phyloP scores from a whole-genome alignment of 2,797 vertebrate species.

The Sebastes taczanowskii region DNA sequence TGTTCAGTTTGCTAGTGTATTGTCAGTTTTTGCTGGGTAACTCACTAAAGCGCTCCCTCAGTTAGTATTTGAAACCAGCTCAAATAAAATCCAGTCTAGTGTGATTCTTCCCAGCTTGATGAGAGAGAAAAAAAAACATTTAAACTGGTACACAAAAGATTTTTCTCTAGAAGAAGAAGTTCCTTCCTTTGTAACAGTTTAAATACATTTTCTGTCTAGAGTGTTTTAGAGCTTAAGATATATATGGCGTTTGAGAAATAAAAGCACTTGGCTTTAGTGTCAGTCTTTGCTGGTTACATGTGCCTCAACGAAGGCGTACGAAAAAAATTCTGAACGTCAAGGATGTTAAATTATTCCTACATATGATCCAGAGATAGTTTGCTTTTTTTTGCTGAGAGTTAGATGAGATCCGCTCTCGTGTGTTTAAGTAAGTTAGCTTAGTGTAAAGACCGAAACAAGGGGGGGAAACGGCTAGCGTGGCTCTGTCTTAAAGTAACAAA shows the following conservation, averaged over 20 bases:
- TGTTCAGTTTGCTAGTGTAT: not conserved
- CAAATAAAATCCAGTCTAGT: conserved; percentile 39
- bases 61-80: conserved; percentile 59
- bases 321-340: not conserved
- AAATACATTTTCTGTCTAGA: conserved; percentile 10
- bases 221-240: conserved; percentile 5
- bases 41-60: not conserved
- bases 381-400: not conserved
- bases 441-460: not conserved
- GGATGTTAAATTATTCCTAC: not conserved
- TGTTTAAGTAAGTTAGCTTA: not conserved
- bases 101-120: not conserved
- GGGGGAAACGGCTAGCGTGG: accelerated
- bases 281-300: conserved; percentile 37
- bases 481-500: too few species aligned
- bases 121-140: not conserved
- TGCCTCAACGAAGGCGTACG: not conserved
- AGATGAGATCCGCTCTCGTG: not conserved
- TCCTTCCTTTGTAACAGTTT: not conserved
- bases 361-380: not conserved
- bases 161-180: not conserved
- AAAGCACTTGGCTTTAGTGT: conserved; percentile 35
- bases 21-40: not conserved
- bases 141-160: not conserved
- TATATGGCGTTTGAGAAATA: not conserved